Conservation (phyloP, 2,888 invertebrate genomes). For the Petrolisthes cinctipes region DNA sequence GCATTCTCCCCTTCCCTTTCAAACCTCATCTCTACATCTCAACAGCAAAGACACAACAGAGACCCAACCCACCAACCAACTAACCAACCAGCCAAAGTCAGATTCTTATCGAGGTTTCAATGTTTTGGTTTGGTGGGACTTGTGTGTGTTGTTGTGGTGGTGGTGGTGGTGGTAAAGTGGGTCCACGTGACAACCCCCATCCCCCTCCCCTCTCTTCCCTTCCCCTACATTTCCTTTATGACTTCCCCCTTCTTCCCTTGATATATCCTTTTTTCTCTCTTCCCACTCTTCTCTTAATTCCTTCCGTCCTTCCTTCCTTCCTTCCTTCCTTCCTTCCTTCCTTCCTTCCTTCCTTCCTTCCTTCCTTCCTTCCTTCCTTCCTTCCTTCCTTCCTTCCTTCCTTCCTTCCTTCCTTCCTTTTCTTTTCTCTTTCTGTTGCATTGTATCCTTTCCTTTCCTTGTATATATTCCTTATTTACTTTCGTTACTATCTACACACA, state of each 20-base stretch:
- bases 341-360: no score
- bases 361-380: background rate
- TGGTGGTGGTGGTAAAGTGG: no score
- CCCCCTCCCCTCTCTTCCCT: background rate
- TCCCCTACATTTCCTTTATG: no score
- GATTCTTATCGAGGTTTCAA: background rate
- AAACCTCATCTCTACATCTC: no score
- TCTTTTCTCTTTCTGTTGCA: no score
- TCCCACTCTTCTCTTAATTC: no score
- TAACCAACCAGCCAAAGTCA: background rate
- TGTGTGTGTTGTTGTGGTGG: background rate
- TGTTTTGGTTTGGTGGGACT: background rate
- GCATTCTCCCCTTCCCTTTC: background rate
- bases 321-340: no score
- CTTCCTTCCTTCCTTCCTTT: no score
- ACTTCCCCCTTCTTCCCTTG: no score
- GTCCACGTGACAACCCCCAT: background rate
- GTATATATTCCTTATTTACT: conserved; percentile 10
- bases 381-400: background rate
- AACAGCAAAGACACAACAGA: no score
- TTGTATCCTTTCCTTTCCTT: background rate
- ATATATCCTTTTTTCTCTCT: no score
- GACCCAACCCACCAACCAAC: conserved; percentile 6
- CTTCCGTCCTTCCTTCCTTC: no score
- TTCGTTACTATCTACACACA: conserved; percentile 16